These are phyloP conservation scores for Calameuta pallipes DNA, from an alignment of 2,888 invertebrate species.

Conservation along the genomic window DNA sequence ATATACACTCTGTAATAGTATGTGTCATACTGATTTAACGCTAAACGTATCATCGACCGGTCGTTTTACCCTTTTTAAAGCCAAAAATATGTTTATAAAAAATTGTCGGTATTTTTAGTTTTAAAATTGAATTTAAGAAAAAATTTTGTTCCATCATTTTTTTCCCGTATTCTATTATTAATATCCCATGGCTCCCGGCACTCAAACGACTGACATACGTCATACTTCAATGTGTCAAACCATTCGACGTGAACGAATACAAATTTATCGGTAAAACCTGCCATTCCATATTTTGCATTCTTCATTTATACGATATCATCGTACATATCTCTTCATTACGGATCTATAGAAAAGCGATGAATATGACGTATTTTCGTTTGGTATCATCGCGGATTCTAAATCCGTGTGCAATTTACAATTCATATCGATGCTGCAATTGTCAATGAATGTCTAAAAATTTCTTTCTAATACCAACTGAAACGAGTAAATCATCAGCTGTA, in stretches of 20 bases:
- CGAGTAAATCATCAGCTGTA: neutral
- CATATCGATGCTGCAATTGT: neutral
- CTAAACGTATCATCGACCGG: no score
- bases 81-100: no score
- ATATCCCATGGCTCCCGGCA: neutral
- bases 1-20: neutral
- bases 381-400: neutral
- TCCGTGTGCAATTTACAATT: neutral
- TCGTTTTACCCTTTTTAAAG: no score
- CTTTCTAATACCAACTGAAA: neutral
- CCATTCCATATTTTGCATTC: neutral
- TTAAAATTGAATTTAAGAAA: neutral
- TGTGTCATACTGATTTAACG: neutral
- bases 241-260: neutral
- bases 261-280: neutral
- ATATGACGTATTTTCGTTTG: neutral
- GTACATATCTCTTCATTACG: neutral
- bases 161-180: neutral
- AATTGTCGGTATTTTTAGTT: no score
- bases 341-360: neutral
- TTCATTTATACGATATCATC: neutral
- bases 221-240: neutral
- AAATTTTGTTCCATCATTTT: neutral
- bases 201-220: neutral
- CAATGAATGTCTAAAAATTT: slow-evolving; percentile 6